Evolutionary conservation across 2,797 vertebrate genomes (phyloP).

Genomic region (Podarcis lilfordi): DNA sequence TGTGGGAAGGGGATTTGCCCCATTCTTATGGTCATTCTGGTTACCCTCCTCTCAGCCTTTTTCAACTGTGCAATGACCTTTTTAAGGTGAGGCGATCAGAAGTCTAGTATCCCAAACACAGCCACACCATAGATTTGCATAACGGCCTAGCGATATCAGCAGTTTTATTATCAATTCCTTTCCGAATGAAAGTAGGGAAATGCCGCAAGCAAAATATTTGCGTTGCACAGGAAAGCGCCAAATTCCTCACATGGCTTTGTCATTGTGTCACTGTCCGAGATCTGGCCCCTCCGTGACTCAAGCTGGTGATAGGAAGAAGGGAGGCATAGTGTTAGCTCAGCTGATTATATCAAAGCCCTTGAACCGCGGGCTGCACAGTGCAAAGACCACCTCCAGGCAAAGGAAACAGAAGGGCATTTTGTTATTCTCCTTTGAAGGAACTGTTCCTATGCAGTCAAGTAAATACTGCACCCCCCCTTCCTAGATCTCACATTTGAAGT

Average conservation of each 20-base stretch:
- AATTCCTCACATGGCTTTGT: slow-evolving; percentile 68
- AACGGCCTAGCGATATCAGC: too few relatives aligned
- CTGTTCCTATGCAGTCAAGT: neutral
- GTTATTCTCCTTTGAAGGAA: neutral
- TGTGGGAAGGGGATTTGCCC: too few relatives aligned
- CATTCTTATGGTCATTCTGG: too few relatives aligned
- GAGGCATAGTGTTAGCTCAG: slow-evolving; percentile 26
- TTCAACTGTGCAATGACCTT: too few relatives aligned
- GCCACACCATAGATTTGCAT: too few relatives aligned
- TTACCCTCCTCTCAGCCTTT: too few relatives aligned
- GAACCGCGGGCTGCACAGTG: slow-evolving; percentile 16
- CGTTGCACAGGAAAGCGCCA: slow-evolving; percentile 58
- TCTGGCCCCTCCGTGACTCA: slow-evolving; percentile 59
- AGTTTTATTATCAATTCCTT: too few relatives aligned
- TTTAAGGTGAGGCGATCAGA: too few relatives aligned
- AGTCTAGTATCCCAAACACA: too few relatives aligned
- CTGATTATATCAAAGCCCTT: slow-evolving; percentile 1
- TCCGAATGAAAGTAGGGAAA: slow-evolving; percentile 15
- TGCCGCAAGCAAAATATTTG: slow-evolving; percentile 56
- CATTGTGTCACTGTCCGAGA: slow-evolving; percentile 68
- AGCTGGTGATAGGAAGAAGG: slow-evolving; percentile 38
- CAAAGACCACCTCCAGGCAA: slow-evolving; percentile 26
- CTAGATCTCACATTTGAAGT: neutral
- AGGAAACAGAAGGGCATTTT: slow-evolving; percentile 48
- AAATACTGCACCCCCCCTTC: neutral